Evolutionary conservation across 1,140 invertebrate genomes (phyloP), one percentile per base, ranked within the genome.

Genomic region (Pantala flavescens): DNA sequence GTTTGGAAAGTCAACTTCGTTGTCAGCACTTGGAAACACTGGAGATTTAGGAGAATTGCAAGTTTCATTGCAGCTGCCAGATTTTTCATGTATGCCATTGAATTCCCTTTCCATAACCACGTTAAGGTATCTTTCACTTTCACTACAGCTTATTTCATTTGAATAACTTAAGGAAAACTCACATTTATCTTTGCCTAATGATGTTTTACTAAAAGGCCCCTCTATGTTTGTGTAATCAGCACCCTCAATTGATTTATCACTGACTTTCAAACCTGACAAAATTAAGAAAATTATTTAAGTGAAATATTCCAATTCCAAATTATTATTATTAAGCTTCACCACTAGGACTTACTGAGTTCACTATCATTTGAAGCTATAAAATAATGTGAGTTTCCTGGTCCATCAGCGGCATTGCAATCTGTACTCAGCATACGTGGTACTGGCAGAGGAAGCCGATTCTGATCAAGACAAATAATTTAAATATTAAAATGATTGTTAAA

Each of bases 361-460:
- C 9, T 36, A 5, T 36, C 9, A 36, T 36, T 63, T 16, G 49
- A 12, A 63, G 49, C 12, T 7, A 63, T 63, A 63, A 7, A 63
- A 63, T 63, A 63, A 63, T 16, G 16, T 19, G 49, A 19, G n/a
- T 63, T 12, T 5, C 12, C 49, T 63, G n/a, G 5, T 5, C n/a
- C 49, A 63, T 63, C 12, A 19, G 49, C 3, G 14, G n/a, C 2
- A 5, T 5, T 21, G 49, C 49, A 63, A 1, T 73, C 72, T 1
- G n/a, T 11, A 10, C 10, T 2, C 21, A 43, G 19, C 1, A 23
- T 19, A 21, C 72, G 72, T 23, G 72, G 72, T 16, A 73, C 24
- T 11, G 72, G 72, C 23, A 24, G 36, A 24, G 72, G 72, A 10
- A 24, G 72, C 28, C 72, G 24, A 11, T 73, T 49, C 72, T 73